Evolutionary conservation across 1,140 invertebrate species (phyloP).

Genomic region (Pseudomyrmex cubaensis): DNA sequence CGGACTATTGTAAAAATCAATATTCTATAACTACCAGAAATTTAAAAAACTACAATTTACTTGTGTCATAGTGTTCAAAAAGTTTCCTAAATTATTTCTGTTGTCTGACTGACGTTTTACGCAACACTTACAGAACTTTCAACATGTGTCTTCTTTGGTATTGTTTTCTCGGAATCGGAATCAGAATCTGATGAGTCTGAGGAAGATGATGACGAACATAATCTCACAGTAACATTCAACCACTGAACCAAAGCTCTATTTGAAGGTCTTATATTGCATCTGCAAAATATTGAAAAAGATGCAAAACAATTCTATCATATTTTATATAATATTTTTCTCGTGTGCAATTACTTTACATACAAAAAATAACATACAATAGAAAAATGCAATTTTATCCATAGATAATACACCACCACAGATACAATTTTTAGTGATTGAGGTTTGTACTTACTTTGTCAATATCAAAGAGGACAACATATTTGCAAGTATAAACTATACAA

Average conservation of each 20-base stretch:
- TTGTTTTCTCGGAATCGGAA: slow-evolving; percentile 66
- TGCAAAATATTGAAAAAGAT: slow-evolving; percentile 19
- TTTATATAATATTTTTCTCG: too few species aligned
- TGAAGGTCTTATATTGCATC: slow-evolving; percentile 27
- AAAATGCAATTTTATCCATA: too few species aligned
- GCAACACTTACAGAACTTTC: slow-evolving; percentile 50
- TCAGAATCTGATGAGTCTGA: slow-evolving; percentile 76
- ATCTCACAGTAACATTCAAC: slow-evolving; percentile 51
- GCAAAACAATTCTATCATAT: too few species aligned
- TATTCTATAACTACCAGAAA: slow-evolving; percentile 13
- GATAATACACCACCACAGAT: too few species aligned
- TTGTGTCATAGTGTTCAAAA: slow-evolving; percentile 34
- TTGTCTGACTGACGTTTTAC: slow-evolving; percentile 42
- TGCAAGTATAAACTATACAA: too few species aligned
- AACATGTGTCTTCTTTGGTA: slow-evolving; percentile 29
- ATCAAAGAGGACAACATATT: too few species aligned
- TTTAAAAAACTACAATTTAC: slow-evolving; percentile 28
- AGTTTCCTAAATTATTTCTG: slow-evolving; percentile 22
- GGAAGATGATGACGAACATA: slow-evolving; percentile 63
- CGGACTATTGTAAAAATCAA: slow-evolving; percentile 3
- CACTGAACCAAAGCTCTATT: slow-evolving; percentile 56
- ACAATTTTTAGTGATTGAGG: too few species aligned
- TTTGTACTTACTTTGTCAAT: too few species aligned
- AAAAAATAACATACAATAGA: too few species aligned
- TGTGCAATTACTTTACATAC: too few species aligned